phyloP scores from a whole-genome alignment of 1,140 invertebrate genomes.

The Asobara japonica region DNA sequence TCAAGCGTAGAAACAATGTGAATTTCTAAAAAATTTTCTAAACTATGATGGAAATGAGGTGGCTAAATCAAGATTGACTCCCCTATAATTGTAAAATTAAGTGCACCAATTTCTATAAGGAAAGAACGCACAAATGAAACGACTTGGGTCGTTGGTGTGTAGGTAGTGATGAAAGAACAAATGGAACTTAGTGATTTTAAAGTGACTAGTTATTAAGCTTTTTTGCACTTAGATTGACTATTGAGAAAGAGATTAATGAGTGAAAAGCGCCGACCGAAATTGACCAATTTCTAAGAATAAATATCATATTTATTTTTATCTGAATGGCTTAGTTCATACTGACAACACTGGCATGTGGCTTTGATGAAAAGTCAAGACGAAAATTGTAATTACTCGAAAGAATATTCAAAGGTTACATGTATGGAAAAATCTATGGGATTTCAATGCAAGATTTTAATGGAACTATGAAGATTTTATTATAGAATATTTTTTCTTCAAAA shows the following conservation, averaged over 20 bases:
- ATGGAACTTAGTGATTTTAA: background rate
- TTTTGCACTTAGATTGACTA: constrained; percentile 11
- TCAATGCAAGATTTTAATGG: too few species aligned
- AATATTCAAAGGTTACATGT: too few species aligned
- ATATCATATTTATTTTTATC: constrained; percentile 10
- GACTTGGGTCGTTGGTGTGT: background rate
- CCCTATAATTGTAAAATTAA: constrained; percentile 10
- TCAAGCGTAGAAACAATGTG: too few species aligned
- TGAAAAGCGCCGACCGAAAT: constrained; percentile 9
- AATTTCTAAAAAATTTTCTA: too few species aligned
- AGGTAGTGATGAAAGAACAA: background rate
- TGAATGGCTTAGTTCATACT: background rate
- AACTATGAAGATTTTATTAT: too few species aligned
- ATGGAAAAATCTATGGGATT: too few species aligned
- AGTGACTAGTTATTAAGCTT: background rate
- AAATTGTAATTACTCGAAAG: background rate
- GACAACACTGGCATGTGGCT: background rate
- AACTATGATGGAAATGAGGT: too few species aligned
- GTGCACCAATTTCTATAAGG: background rate
- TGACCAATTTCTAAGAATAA: constrained; percentile 15
- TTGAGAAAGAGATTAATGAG: background rate
- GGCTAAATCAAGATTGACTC: too few species aligned
- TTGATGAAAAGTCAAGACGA: background rate
- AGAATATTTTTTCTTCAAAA: too few species aligned
- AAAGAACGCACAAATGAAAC: background rate